Base-by-base conservation (phyloP, 1,140 invertebrate genomes). In the Cydia splendana region DNA sequence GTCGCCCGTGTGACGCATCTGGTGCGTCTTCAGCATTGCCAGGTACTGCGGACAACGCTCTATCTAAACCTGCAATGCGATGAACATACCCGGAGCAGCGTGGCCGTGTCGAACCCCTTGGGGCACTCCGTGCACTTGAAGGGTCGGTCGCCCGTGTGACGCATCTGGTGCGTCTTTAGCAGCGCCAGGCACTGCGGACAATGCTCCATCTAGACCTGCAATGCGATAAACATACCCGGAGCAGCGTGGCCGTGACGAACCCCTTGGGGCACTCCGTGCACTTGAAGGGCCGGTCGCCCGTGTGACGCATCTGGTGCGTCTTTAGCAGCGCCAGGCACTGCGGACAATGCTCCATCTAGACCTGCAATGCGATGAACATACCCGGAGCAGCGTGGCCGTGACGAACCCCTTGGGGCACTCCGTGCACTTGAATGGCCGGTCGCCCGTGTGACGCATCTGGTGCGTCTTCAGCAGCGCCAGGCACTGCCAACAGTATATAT, bases 51-150 rank as follows among this genome's bases (percentile, higher is more conserved):
- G n/a, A n/a, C n/a, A n/a, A n/a, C n/a, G n/a, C n/a, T n/a, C n/a
- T n/a, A n/a, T n/a, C n/a, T n/a, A n/a, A n/a, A n/a, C n/a, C n/a
- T 18, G 53, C 0, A 1, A 2, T 20, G 13, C 5, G n/a, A 15
- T 51, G 12, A 51, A 51, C 57, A 62, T 62, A 62, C 57, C 57
- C 57, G 18, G 9, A 62, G 57, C 57, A 62, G 20, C 18, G 57
- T 62, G 20, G 57, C 57, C 0, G 57, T 62, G 57, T 24, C 57
- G 20, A 62, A 62, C 2, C 57, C 57, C 10, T 24, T 62, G 20
- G 57, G 57, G 20, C 57, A 62, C 57, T 62, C 57, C 10, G 57
- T 24, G 20, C 57, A 62, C 57, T 62, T 62, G 57, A 62, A 62
- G 57, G 57, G 57, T 2, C 57, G 57, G 57, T 62, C 57, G 15